Evolutionary conservation across 2,113 vertebrate species (phyloP), one percentile per base, ranked within the genome.

Genomic region (Zeus faber): DNA sequence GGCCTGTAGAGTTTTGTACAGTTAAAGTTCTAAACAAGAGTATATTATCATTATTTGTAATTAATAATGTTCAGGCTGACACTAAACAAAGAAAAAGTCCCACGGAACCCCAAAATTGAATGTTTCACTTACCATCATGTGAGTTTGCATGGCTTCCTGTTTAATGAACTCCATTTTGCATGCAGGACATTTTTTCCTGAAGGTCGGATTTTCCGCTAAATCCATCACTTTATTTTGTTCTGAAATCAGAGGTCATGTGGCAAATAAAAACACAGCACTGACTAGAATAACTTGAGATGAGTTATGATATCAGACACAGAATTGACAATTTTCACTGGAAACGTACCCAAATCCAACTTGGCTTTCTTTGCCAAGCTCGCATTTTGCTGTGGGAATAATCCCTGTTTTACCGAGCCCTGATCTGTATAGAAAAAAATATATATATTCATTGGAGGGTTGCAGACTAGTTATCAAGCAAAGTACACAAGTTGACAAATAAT

Each of bases 121-220:
- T n/a, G n/a, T n/a, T n/a, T 61, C 23, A 69, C 85, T 88, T 85
- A 98, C 96, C 89, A 74, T 88, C 87, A 94, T 89, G 46, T 98
- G 97, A 72, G 80, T 87, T 82, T 89, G 95, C 58, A 96, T 79
- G 31, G 87, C 86, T 65, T 94, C 93, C 65, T 91, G 79, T 72
- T 93, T 88, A 57, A 88, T 86, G 67, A 98, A 94, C 59, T 93
- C 90, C 81, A 93, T 91, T 69, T 91, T 91, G 82, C 97, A 98
- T 51, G 92, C 93, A 2, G 92, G 91, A 82, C 96, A 99, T 57
- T 92, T 93, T 72, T 83, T 90, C 77, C 90, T 92, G 45, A 90
- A 80, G 46, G 83, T 83, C 57, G 92, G 92, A 74, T 95, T 94
- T 84, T 95, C 93, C 79, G 90, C 70, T 87, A 71, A 6, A 70